phyloP scores from a whole-genome alignment of 2,797 vertebrate genomes.

The Hoplostethus atlanticus region DNA sequence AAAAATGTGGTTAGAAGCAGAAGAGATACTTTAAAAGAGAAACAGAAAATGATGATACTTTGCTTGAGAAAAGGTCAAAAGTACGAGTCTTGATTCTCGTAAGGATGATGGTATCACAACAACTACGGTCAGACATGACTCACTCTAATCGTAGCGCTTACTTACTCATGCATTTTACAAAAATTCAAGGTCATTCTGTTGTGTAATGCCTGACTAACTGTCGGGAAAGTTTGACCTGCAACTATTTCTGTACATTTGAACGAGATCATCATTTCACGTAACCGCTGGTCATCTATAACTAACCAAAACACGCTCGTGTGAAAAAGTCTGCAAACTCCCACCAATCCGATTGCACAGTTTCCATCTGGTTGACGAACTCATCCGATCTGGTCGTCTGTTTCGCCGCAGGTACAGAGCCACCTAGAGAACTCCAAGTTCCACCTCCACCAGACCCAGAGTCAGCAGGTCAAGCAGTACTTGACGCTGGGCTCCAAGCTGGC shows the following conservation, averaged over 20 bases:
- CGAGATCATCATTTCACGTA: slow-evolving; percentile 7
- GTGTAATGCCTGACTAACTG: slow-evolving; percentile 29
- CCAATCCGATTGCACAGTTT: background rate
- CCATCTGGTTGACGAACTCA: background rate
- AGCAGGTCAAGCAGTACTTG: slow-evolving; percentile 94
- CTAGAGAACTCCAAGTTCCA: slow-evolving; percentile 94
- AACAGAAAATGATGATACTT: background rate
- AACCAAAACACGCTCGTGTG: slow-evolving; percentile 14
- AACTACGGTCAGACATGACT: slow-evolving; percentile 19
- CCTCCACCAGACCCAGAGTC: slow-evolving; percentile 89
- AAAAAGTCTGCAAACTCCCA: background rate
- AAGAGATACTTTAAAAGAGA: background rate
- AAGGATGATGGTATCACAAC: background rate
- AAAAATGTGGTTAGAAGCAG: background rate
- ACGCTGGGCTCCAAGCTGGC: slow-evolving; percentile 90
- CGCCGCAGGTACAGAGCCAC: slow-evolving; percentile 90
- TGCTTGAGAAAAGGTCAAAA: background rate
- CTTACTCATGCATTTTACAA: slow-evolving; percentile 1
- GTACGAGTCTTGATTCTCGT: background rate
- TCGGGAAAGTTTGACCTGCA: slow-evolving; percentile 4
- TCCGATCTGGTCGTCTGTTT: slow-evolving; percentile 16
- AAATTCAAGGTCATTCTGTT: slow-evolving; percentile 7
- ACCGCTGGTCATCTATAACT: background rate
- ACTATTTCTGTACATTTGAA: slow-evolving; percentile 7
- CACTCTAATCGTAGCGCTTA: background rate